Percentiles rank a stretch among this genome's conserved stretches.
phyloP scores from a whole-genome alignment of 2,797 vertebrate species.

The Mico argentatus region DNA sequence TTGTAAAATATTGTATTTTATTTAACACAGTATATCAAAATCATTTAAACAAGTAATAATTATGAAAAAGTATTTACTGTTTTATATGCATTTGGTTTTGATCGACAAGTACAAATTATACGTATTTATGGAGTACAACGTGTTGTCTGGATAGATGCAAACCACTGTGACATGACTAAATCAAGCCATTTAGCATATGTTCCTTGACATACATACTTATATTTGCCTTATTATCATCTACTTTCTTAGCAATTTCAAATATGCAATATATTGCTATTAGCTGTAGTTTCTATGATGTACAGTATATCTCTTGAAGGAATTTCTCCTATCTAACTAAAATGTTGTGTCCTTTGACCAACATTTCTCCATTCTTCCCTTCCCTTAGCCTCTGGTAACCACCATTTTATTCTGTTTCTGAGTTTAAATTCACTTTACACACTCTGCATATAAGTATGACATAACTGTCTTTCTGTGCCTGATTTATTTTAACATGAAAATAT shows the following conservation, averaged over 20 bases:
- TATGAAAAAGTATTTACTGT: neutral
- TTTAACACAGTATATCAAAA: neutral
- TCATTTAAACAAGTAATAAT: neutral
- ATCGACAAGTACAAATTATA: neutral
- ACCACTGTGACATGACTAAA: neutral
- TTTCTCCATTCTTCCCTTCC: neutral
- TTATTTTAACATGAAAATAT: neutral
- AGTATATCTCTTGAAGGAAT: neutral
- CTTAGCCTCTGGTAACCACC: neutral
- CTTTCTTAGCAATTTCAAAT: neutral
- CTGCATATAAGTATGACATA: neutral
- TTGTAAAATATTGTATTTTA: neutral
- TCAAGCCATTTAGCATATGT: neutral
- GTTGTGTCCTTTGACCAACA: neutral
- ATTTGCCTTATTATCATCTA: neutral
- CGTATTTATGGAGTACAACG: neutral
- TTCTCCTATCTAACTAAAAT: neutral
- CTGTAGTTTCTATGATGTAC: too few species aligned
- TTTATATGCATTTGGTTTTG: neutral
- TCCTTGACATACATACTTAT: neutral
- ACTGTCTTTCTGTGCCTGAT: neutral
- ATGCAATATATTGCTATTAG: neutral
- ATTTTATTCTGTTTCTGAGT: neutral
- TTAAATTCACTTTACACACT: neutral
- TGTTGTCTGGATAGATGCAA: neutral